Percentiles rank a stretch among this genome's conserved stretches.
phyloP scores from a whole-genome alignment of 2,113 vertebrate species.

The Varanus komodoensis region DNA sequence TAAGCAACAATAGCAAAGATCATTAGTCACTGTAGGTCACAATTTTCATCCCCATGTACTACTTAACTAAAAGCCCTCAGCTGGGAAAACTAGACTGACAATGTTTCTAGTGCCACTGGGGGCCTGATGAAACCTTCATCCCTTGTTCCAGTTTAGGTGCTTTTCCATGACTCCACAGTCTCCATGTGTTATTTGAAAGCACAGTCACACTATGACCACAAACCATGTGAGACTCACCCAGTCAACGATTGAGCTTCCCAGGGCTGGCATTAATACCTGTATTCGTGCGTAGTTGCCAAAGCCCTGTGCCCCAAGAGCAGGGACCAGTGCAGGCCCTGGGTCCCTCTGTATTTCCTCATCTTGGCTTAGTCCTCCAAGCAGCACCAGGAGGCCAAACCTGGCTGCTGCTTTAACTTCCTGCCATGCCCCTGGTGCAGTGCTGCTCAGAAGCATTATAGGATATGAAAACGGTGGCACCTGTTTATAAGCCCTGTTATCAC shows the following conservation, averaged over 20 bases:
- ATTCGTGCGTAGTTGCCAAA: background rate
- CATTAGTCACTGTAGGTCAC: conserved; percentile 6
- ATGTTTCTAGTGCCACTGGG: background rate
- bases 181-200: background rate
- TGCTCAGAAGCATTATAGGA: background rate
- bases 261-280: background rate
- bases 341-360: background rate
- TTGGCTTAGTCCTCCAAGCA: background rate
- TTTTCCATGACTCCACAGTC: background rate
- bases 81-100: background rate
- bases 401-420: background rate
- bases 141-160: background rate
- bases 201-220: background rate
- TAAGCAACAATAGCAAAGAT: background rate
- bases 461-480: background rate
- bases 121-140: background rate
- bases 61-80: background rate
- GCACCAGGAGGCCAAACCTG: background rate
- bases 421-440: background rate
- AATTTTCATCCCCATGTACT: background rate
- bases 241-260: background rate
- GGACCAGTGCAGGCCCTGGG: background rate
- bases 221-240: background rate
- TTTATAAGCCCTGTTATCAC: background rate
- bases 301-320: background rate